These are phyloP conservation scores for Drosophila crucigera DNA, from an alignment of 2,888 invertebrate species.

Conservation along the genomic window DNA sequence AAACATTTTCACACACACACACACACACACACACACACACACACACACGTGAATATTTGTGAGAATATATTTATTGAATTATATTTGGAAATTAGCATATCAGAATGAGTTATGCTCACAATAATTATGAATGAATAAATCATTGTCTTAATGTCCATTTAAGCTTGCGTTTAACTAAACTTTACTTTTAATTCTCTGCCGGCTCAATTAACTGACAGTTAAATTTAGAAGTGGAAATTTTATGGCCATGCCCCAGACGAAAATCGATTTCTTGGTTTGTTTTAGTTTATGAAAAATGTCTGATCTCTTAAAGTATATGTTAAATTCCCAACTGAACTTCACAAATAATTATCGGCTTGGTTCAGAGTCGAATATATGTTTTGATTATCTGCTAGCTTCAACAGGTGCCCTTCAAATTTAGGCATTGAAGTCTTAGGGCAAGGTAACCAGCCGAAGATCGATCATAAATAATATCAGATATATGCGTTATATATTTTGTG, in stretches of 20 bases:
- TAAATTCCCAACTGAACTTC: neutral
- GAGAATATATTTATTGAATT: neutral
- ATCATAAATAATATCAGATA: neutral
- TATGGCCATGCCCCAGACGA: neutral
- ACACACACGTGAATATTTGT: neutral
- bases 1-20: conserved; percentile 2
- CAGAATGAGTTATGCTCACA: neutral
- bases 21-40: neutral
- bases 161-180: neutral
- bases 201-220: neutral
- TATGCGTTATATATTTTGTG: neutral
- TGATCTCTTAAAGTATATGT: neutral
- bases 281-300: neutral
- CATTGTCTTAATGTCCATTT: neutral
- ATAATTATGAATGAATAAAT: neutral
- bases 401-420: neutral
- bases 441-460: neutral
- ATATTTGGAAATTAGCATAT: neutral
- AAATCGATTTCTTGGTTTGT: neutral
- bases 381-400: neutral
- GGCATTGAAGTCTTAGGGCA: neutral
- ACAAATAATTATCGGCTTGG: neutral
- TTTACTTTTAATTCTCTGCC: neutral
- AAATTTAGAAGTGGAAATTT: neutral
- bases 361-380: neutral